Conservation (phyloP, 2,797 vertebrate genomes). For the Ibycter americanus region DNA sequence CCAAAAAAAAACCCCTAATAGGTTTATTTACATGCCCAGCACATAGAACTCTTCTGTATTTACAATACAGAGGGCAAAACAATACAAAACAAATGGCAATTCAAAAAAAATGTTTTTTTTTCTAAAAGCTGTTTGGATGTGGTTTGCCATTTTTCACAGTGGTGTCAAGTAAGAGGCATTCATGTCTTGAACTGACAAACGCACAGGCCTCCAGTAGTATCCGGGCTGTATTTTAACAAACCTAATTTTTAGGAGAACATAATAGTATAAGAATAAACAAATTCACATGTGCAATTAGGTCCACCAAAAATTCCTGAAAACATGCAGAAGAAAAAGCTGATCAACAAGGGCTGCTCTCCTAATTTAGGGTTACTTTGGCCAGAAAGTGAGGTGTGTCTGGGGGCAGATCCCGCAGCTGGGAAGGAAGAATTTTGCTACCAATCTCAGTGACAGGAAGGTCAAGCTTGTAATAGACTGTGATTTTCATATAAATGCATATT, state of each 20-base stretch:
- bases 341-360: background rate
- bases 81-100: conserved; percentile 30
- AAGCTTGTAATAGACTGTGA: background rate
- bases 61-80: conserved; percentile 16
- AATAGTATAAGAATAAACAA: background rate
- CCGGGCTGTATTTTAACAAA: background rate
- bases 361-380: background rate
- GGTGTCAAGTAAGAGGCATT: conserved; percentile 13
- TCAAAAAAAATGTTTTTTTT: background rate
- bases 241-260: background rate
- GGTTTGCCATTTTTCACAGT: background rate
- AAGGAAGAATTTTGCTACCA: background rate
- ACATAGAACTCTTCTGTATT: conserved; percentile 33
- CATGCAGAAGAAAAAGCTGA: background rate
- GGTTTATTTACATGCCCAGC: conserved; percentile 55
- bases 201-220: background rate
- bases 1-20: conserved; percentile 22
- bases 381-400: background rate
- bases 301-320: background rate
- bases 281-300: too few species aligned
- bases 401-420: background rate
- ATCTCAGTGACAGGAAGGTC: background rate
- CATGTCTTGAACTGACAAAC: accelerated
- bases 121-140: background rate
- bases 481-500: background rate